Percentiles rank a stretch among this genome's conserved stretches.
Evolutionary conservation across 1,140 invertebrate species (phyloP).

Genomic region (Ips nitidus): DNA sequence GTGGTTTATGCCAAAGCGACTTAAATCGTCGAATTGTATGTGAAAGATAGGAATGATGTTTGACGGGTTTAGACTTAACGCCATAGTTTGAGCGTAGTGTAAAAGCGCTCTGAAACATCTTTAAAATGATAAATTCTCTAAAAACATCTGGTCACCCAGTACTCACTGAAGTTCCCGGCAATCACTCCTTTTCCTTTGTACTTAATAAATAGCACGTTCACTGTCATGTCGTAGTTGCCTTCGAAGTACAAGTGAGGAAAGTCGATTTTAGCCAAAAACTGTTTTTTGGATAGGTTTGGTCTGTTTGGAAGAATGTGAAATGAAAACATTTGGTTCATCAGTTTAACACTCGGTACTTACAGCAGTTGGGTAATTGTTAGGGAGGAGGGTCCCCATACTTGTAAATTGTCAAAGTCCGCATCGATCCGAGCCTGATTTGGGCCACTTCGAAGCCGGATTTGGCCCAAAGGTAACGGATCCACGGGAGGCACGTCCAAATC

Average conservation of each 20-base stretch:
- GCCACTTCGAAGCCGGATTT: constrained; percentile 49
- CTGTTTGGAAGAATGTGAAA: constrained; percentile 41
- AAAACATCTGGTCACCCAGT: background rate
- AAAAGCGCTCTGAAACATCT: no score
- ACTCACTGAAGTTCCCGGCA: constrained; percentile 68
- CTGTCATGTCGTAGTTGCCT: constrained; percentile 60
- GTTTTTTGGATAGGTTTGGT: constrained; percentile 57
- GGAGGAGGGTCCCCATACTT: constrained; percentile 44
- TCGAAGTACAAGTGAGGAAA: constrained; percentile 57
- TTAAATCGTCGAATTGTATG: no score
- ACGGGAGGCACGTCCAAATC: constrained; percentile 66
- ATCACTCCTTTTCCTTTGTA: constrained; percentile 65
- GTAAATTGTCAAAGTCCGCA: constrained; percentile 48
- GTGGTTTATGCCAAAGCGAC: no score
- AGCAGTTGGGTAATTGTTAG: constrained; percentile 46
- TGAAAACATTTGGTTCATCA: background rate
- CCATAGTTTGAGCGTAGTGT: no score
- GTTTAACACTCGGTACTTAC: constrained; percentile 33
- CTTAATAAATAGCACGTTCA: constrained; percentile 60
- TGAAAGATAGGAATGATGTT: no score
- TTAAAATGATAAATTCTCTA: no score
- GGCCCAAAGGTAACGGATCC: constrained; percentile 64
- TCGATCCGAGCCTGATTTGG: constrained; percentile 43
- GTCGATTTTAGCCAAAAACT: constrained; percentile 51
- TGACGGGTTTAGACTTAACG: no score